These are phyloP conservation scores for Tragelaphus buxtoni DNA, from an alignment of 2,113 vertebrate species.

Conservation along the genomic window DNA sequence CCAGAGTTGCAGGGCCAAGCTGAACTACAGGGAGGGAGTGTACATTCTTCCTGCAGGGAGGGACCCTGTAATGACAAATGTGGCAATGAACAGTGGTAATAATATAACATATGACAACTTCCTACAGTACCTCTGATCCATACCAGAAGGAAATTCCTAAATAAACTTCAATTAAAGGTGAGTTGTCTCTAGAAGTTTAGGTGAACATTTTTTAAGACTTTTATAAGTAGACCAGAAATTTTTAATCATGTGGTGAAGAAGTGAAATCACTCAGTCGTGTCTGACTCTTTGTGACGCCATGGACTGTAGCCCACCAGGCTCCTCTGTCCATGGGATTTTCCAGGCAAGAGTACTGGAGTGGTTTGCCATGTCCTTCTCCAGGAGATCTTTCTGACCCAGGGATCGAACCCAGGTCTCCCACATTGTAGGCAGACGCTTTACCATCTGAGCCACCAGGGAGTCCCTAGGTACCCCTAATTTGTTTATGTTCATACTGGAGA, in stretches of 20 bases:
- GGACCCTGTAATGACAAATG: not conserved
- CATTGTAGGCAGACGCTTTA: too few species aligned
- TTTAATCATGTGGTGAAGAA: not conserved
- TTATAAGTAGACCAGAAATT: not conserved
- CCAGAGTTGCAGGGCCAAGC: not conserved
- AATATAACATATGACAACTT: not conserved
- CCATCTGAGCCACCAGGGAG: too few species aligned
- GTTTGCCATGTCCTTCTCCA: too few species aligned
- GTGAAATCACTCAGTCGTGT: not conserved
- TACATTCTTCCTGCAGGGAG: not conserved
- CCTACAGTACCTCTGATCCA: not conserved
- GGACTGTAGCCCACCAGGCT: too few species aligned
- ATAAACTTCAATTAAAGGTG: not conserved
- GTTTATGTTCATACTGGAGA: not conserved
- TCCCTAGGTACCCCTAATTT: not conserved
- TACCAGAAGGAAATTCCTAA: not conserved
- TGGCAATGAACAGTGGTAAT: not conserved
- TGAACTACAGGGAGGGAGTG: not conserved
- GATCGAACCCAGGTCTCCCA: too few species aligned
- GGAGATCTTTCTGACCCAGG: fast-evolving
- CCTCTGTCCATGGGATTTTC: too few species aligned
- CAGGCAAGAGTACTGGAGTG: too few species aligned
- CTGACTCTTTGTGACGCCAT: not conserved
- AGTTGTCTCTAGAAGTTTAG: not conserved
- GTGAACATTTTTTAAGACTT: not conserved